Evolutionary conservation across 2,888 invertebrate species (phyloP), one percentile per base, ranked within the genome.

Genomic region (Anticlea derivata): DNA sequence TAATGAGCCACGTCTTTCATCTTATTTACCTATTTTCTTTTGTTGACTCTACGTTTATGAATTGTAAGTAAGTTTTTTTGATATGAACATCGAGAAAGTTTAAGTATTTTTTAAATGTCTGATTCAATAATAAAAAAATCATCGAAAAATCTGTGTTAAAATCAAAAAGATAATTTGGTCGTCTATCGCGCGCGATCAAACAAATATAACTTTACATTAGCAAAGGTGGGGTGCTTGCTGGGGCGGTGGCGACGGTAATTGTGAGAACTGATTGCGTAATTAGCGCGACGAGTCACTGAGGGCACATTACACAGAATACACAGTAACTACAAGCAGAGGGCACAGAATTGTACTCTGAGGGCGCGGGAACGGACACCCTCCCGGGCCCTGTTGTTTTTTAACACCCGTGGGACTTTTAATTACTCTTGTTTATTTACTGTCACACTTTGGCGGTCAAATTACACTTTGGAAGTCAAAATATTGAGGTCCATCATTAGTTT

Each of bases 221-320:
- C 35, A 30, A 22, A 49, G 46, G 48, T 50, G 62, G 55, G 48
- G 48, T 17, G 47, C 56, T 64, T 17, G 47, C 56, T 64, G 65
- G 60, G 55, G 17, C 17, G 17, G 46, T 35, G 50, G 78, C 74
- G 73, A 69, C 65, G 68, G 68, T 87, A 87, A 88, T 86, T 87
- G 89, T 90, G 89, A 86, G 89, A 90, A 89, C 86, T 86, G 83
- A 86, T 83, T 81, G 81, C 63, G 73, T 88, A 87, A 90, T 89
- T 90, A 89, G 86, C 81, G 78, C 81, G 83, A 76, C 79, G 72
- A 80, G 80, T 76, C 83, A 70, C 47, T 30, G 40, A 45, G 51
- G 41, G 34, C 26, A 31, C 20, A 10, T 35, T 31, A 20, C 75
- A 64, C 23, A 33, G 44, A 39, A 39, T 44, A 44, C 30, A 29